phyloP scores from a whole-genome alignment of 2,888 invertebrate species.

The Hofmannophila pseudospretella region DNA sequence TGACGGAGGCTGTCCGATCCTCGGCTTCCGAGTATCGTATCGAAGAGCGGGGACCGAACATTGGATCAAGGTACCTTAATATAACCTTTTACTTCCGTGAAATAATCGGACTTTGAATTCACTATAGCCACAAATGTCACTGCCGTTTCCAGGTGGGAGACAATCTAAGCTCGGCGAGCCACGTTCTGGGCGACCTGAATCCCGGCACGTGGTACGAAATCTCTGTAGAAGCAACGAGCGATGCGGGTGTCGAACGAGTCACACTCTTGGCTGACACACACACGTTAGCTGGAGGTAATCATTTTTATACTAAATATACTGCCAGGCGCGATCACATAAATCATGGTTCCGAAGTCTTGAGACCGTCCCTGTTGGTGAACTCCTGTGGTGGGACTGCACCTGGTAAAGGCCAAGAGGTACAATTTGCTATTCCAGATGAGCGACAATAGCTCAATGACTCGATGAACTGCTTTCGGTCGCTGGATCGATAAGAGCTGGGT shows the following conservation, averaged over 20 bases:
- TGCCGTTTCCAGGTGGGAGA: conserved; percentile 50
- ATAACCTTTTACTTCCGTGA: neutral
- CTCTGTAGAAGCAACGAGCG: conserved; percentile 77
- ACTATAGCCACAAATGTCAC: too few species aligned
- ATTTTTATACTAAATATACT: neutral
- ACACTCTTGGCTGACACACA: conserved; percentile 78
- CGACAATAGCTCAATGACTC: too few species aligned
- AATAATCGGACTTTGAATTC: too few species aligned
- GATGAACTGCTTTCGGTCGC: too few species aligned
- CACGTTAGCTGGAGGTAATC: conserved; percentile 75
- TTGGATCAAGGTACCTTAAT: conserved; percentile 69
- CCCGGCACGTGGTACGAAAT: conserved; percentile 81
- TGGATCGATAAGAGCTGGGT: too few species aligned
- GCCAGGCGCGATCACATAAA: too few species aligned
- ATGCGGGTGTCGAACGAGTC: conserved; percentile 78
- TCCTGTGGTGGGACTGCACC: too few species aligned
- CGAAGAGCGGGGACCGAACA: conserved; percentile 75
- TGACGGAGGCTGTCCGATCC: conserved; percentile 88
- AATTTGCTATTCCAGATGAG: too few species aligned
- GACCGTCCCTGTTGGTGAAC: too few species aligned
- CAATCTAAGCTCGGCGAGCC: conserved; percentile 55
- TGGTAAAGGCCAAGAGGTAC: too few species aligned
- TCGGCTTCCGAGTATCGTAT: conserved; percentile 84
- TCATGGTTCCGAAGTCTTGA: too few species aligned
- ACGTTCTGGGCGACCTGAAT: conserved; percentile 71